A percentile compares a stretch with the other conserved stretches of the same genome.
These are phyloP conservation scores for Tribolium castaneum DNA, from an alignment of 1,140 invertebrate species.

Conservation along the genomic window DNA sequence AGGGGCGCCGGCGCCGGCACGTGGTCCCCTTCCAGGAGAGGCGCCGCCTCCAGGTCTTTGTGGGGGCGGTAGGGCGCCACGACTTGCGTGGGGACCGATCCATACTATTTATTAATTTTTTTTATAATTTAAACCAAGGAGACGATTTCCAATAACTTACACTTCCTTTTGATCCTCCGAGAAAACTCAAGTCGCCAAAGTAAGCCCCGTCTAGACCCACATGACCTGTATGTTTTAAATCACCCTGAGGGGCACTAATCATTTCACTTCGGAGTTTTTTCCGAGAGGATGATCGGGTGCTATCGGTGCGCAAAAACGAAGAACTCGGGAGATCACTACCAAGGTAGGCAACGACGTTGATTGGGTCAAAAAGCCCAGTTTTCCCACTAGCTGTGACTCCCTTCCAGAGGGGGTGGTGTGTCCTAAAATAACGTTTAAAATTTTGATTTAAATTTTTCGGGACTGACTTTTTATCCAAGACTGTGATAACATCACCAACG, in stretches of 20 bases:
- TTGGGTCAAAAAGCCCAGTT: constrained; percentile 90
- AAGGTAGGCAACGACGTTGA: constrained; percentile 88
- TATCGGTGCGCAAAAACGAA: constrained; percentile 66
- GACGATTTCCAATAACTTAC: constrained; percentile 59
- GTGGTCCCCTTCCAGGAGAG: constrained; percentile 62
- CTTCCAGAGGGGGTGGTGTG: constrained; percentile 77
- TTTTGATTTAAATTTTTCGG: background rate
- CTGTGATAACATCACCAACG: constrained; percentile 91
- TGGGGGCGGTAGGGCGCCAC: constrained; percentile 90
- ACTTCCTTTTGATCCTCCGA: constrained; percentile 73
- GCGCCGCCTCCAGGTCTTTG: constrained; percentile 77
- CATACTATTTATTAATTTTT: constrained; percentile 74
- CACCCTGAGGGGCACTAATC: constrained; percentile 97
- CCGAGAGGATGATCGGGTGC: constrained; percentile 70
- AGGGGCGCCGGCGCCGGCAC: constrained; percentile 56
- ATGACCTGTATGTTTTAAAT: constrained; percentile 95
- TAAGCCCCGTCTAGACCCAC: constrained; percentile 96
- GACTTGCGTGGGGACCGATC: constrained; percentile 84
- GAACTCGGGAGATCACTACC: constrained; percentile 79
- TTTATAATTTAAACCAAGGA: constrained; percentile 31
- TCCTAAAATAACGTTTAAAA: constrained; percentile 52
- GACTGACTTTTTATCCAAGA: constrained; percentile 88
- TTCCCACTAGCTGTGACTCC: constrained; percentile 87
- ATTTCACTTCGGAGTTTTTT: constrained; percentile 87
- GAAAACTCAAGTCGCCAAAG: constrained; percentile 94